Percentiles rank a stretch among this genome's conserved stretches.
Conservation (phyloP, 2,888 invertebrate species). For the Myopa tessellatipennis region DNA sequence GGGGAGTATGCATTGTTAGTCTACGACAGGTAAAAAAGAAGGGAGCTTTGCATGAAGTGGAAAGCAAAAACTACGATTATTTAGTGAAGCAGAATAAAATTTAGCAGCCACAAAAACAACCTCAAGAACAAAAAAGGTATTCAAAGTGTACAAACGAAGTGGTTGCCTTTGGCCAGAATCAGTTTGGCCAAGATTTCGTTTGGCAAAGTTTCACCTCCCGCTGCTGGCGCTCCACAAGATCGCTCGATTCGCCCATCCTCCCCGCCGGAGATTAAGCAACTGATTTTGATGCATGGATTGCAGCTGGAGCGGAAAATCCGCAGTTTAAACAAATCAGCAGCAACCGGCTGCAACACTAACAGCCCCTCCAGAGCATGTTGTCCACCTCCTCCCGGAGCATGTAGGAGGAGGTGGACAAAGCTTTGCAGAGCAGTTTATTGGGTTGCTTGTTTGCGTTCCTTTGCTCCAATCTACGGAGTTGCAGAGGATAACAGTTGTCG, state of each 20-base stretch:
- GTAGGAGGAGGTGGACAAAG: not conserved
- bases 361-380: not conserved
- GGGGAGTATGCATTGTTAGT: too few relatives aligned
- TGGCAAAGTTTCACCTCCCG: not conserved
- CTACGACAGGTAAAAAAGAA: too few relatives aligned
- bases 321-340: constrained; percentile 37
- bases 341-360: constrained; percentile 8
- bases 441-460: not conserved
- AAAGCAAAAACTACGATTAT: too few relatives aligned
- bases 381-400: too few relatives aligned
- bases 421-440: not conserved
- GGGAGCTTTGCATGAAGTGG: too few relatives aligned
- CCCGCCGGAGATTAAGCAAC: not conserved
- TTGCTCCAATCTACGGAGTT: not conserved
- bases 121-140: too few relatives aligned
- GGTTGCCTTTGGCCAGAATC: too few relatives aligned
- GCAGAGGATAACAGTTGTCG: constrained; percentile 16
- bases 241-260: not conserved
- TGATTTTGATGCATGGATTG: constrained; percentile 36
- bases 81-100: too few relatives aligned
- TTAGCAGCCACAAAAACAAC: too few relatives aligned
- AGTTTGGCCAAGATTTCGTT: too few relatives aligned
- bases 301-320: constrained; percentile 32
- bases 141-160: too few relatives aligned
- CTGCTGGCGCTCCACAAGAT: not conserved